Base-by-base conservation (phyloP, 2,888 invertebrate species). In the Drosophila histrio region DNA sequence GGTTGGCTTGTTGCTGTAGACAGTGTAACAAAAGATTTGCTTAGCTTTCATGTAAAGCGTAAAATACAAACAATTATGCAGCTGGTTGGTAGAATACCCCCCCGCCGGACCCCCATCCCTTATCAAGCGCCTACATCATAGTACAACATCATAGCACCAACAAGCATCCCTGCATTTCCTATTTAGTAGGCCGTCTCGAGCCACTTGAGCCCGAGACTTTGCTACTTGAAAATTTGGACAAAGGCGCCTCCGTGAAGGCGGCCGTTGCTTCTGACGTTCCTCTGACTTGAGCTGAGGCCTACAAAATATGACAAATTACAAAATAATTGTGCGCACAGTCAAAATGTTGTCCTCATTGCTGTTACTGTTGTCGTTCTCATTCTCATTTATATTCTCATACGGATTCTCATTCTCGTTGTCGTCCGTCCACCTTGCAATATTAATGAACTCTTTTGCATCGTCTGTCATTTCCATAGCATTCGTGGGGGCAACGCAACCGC, bases 21-120 rank as follows among this genome's bases (percentile, higher is more conserved):
- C 73, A 78, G 77, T 82, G 83, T 78, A 88, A 88, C 85, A 88
- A 85, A 83, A 84, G 88, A 79, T 86, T 88, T 85, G 88, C 85
- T 83, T 88, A 85, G 85, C 85, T 85, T 86, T 88, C 87, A 88
- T 86, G 85, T 82, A 74, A 88, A 88, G 87, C 85, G 85, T 88
- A 88, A 85, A 88, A 85, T 87, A 80, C 86, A 87, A 85, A 85
- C 88, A 85, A 85, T 85, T 85, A 85, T 86, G 85, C 82, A 77
- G 87, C 74, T 73, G 70, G 75, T 57, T 73, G 71, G 71, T 60
- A 75, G 71, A 30, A 60, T 73, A 44, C 36, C 58, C 9, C 8
- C 39, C 9, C 3, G n/a, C 11, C 15, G 0, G 6, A n/a, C 32
- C 5, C 2, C 6, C 0, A 22, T 22, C 21, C 13, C 22, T 3